Conservation (phyloP, 2,888 invertebrate genomes). For the Phymatocera aterrima region DNA sequence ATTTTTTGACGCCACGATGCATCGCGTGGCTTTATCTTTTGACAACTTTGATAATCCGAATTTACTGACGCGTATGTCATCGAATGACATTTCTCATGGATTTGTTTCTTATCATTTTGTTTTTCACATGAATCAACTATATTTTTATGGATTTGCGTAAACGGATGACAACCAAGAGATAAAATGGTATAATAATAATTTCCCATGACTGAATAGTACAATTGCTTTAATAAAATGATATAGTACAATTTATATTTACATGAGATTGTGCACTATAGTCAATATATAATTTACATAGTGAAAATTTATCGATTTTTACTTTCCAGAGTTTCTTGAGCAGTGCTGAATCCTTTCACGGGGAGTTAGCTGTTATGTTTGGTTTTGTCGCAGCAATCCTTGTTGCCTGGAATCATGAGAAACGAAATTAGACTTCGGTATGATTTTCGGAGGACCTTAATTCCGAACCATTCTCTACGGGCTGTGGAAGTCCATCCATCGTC, state of each 20-base stretch:
- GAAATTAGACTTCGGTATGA: not conserved
- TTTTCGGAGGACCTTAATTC: not conserved
- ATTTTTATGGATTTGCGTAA: too few relatives aligned
- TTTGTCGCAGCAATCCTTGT: slow-evolving; percentile 7
- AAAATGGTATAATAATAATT: too few relatives aligned
- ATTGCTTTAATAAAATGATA: too few relatives aligned
- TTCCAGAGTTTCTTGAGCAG: too few relatives aligned
- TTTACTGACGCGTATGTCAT: slow-evolving; percentile 4
- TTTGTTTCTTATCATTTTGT: not conserved
- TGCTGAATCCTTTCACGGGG: too few relatives aligned
- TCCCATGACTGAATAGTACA: too few relatives aligned
- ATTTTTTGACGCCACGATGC: not conserved
- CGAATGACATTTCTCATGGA: not conserved
- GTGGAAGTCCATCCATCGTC: slow-evolving; percentile 15
- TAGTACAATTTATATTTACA: too few relatives aligned
- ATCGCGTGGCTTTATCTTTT: not conserved
- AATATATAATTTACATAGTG: too few relatives aligned
- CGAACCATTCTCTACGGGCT: not conserved
- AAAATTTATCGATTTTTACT: too few relatives aligned
- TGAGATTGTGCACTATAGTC: too few relatives aligned
- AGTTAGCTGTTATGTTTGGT: not conserved
- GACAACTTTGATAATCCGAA: not conserved
- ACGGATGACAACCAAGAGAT: too few relatives aligned
- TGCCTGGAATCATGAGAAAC: slow-evolving; percentile 1
- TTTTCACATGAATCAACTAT: not conserved